Evolutionary conservation across 1,140 invertebrate genomes (phyloP), one percentile per base, ranked within the genome.

Genomic region (Heliconius hewitsoni): DNA sequence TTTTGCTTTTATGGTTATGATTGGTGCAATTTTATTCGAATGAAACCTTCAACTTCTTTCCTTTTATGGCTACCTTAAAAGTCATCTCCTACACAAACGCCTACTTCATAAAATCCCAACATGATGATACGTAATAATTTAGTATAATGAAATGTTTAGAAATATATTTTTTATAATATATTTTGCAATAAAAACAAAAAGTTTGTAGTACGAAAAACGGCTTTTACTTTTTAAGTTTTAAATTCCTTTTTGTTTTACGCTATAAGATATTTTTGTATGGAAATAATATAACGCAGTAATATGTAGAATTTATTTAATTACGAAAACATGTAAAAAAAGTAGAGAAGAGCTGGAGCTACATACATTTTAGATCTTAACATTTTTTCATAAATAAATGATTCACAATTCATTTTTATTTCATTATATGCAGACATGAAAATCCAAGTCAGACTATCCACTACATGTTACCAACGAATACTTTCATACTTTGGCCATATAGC

Each of bases 31-130:
- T 66, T 66, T 66, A 23, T 66, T 27, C 60, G 60, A 50, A 50
- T 52, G 16, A 71, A 50, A 77, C 50, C 39, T 72, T 71, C 30
- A 71, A 72, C 79, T 39, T 39, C 39, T 73, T 81, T 74, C 74
- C 79, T 42, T 81, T 52, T 50, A 75, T 39, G 52, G 74, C 71
- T 74, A 75, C 39, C 27, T 70, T 52, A 77, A 77, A 71, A 66
- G 71, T 50, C 37, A 71, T 77, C 75, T 55, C 50, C 70, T 72
- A 57, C 76, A 42, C 46, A 73, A 57, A 78, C 76, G 76, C 76
- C 71, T 39, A 71, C 71, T 34, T 73, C 9, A 42, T 57, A 37
- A 39, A 19, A 19, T 73, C 27, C 50, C 42, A 71, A 70, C 13
- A 71, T 37, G 0, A 37, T 6, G 34, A 37, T 37, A 37, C 34